Evolutionary conservation across 2,888 invertebrate genomes (phyloP).

Genomic region (Onthophagus sagittarius): DNA sequence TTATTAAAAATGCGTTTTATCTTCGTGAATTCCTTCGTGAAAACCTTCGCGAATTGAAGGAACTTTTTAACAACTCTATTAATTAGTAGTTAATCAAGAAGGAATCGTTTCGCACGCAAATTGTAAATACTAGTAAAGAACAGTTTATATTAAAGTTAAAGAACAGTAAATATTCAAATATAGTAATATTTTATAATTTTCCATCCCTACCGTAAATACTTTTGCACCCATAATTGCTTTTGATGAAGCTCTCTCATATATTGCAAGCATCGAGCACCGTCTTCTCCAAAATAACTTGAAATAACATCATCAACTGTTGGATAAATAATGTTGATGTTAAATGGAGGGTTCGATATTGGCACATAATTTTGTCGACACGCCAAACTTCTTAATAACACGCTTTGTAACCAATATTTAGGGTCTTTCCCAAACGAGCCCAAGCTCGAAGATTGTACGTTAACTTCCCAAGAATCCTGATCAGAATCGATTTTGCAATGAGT

Average conservation of each 20-base stretch:
- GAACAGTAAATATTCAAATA: too few relatives aligned
- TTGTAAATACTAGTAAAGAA: too few relatives aligned
- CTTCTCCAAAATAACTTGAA: constrained; percentile 76
- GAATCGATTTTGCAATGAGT: constrained; percentile 57
- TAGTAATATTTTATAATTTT: too few relatives aligned
- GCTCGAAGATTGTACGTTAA: constrained; percentile 87
- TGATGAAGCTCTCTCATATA: constrained; percentile 66
- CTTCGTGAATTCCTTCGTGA: too few relatives aligned
- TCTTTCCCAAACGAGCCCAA: constrained; percentile 80
- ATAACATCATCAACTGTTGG: constrained; percentile 82
- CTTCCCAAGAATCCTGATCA: constrained; percentile 45
- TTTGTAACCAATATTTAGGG: constrained; percentile 69
- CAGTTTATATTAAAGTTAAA: too few relatives aligned
- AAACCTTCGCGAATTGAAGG: too few relatives aligned
- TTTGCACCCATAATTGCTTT: constrained; percentile 81
- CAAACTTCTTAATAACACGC: constrained; percentile 66
- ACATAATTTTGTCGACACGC: constrained; percentile 54
- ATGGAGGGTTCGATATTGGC: constrained; percentile 53
- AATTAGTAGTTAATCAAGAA: too few relatives aligned
- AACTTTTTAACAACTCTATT: too few relatives aligned
- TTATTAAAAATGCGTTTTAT: too few relatives aligned
- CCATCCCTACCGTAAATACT: constrained; percentile 70
- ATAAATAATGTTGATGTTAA: constrained; percentile 61
- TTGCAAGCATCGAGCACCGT: constrained; percentile 86
- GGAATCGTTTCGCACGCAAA: too few relatives aligned